Evolutionary conservation across 2,888 invertebrate species (phyloP), one percentile per base, ranked within the genome.

Genomic region (Coecobrya sp.): DNA sequence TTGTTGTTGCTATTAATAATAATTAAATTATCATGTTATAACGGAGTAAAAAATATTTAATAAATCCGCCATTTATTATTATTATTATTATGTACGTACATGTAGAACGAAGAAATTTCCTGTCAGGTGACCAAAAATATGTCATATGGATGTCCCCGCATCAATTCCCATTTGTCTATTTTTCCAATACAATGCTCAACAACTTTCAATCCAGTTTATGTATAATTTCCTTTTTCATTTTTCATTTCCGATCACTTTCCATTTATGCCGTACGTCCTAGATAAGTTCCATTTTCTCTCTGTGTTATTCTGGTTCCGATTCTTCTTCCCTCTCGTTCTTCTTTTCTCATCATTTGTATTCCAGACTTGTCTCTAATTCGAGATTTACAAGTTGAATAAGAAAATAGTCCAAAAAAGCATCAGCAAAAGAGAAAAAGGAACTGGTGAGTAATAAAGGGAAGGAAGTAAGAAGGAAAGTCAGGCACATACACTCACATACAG

Each of bases 301-400:
- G 36, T 68, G n/a, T 49, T 42, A 19, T 65, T 36, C 30, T 73
- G 36, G n/a, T 19, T 45, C 8, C 59, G 19, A 10, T 22, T 62
- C 62, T n/a, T 59, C 65, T 45, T 30, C 68, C 65, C 73, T 49
- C 81, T 45, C 36, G 22, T 30, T 42, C 84, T 89, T 84, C 55
- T 62, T 73, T 42, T 65, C 86, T 55, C 76, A 65, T 86, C 91
- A 91, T 91, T 91, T 87, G 87, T 87, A 91, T 91, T 91, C 91
- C 84, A 73, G 82, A 62, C 62, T 70, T 52, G 59, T 91, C 19
- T 82, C 82, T 91, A 91, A 91, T 91, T 91, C 91, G 91, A 91
- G 91, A 91, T 91, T 91, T 91, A 91, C 91, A 68, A 87, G 91
- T 84, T 91, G 91, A 91, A 91, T 91, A 91, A 91, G 91, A 91